phyloP scores from a whole-genome alignment of 2,888 invertebrate genomes.

The Synanthedon vespiformis region DNA sequence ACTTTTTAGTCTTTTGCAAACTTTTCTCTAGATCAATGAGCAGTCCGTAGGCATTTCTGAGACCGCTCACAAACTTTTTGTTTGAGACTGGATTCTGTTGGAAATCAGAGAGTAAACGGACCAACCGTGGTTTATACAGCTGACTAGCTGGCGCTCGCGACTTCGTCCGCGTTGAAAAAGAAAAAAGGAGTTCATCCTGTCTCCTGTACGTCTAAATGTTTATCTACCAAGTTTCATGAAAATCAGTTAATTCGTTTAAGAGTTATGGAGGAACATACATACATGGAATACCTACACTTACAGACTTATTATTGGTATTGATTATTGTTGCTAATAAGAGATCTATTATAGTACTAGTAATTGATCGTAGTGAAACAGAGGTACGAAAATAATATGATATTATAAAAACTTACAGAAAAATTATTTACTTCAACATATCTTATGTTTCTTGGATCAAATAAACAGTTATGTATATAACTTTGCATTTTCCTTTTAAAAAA shows the following conservation, averaged over 20 bases:
- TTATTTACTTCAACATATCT: constrained; percentile 27
- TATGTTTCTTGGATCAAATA: constrained; percentile 20
- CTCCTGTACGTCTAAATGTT: no score
- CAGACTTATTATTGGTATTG: no score
- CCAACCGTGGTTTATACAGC: no score
- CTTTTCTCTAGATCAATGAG: constrained; percentile 37
- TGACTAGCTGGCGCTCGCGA: no score
- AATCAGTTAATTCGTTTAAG: no score
- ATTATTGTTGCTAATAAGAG: no score
- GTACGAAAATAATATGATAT: neutral
- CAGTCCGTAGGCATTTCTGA: constrained; percentile 38
- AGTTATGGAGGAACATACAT: no score
- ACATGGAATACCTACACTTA: no score
- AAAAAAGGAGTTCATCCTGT: no score
- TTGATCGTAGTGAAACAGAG: neutral
- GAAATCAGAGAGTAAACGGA: neutral
- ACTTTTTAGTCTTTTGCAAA: constrained; percentile 34
- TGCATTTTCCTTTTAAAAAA: constrained; percentile 2
- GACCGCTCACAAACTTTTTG: constrained; percentile 33
- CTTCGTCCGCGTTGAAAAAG: no score
- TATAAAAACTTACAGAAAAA: constrained; percentile 20
- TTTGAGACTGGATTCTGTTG: constrained; percentile 8
- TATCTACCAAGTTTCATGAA: no score
- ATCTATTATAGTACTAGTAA: neutral
- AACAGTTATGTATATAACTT: constrained; percentile 13